Evolutionary conservation across 2,888 invertebrate genomes (phyloP).

Genomic region (Kuschelorhynchus macadamiae): DNA sequence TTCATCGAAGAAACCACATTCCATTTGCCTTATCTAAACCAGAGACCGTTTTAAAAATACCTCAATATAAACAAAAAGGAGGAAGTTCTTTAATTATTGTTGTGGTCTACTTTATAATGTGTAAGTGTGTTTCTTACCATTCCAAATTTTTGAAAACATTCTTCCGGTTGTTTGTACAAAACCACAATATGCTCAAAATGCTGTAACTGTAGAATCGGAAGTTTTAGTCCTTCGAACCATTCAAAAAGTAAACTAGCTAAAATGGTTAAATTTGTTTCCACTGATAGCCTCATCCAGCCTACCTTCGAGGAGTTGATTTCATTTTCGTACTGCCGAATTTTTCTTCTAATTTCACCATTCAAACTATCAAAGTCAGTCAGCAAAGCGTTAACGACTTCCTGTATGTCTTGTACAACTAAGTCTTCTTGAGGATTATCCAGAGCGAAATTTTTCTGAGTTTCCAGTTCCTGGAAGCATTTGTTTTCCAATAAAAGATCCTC

Average conservation of each 20-base stretch:
- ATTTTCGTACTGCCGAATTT: constrained; percentile 71
- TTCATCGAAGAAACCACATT: too few relatives aligned
- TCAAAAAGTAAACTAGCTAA: constrained; percentile 78
- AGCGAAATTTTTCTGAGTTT: constrained; percentile 66
- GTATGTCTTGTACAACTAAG: constrained; percentile 58
- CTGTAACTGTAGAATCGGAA: constrained; percentile 76
- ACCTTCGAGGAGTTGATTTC: constrained; percentile 79
- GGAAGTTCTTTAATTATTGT: too few relatives aligned
- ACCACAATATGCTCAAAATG: constrained; percentile 79
- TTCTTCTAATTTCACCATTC: constrained; percentile 71
- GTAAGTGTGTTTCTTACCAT: constrained; percentile 66
- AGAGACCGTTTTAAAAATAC: too few relatives aligned
- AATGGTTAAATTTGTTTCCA: constrained; percentile 76
- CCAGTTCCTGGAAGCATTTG: constrained; percentile 71
- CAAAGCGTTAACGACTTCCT: constrained; percentile 70
- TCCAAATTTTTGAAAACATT: constrained; percentile 74
- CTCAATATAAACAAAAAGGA: too few relatives aligned
- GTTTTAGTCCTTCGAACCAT: constrained; percentile 83
- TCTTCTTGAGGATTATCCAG: constrained; percentile 59
- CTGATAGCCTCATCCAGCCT: constrained; percentile 76
- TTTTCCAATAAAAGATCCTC: constrained; percentile 70
- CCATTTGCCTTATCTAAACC: too few relatives aligned
- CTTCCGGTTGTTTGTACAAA: constrained; percentile 74
- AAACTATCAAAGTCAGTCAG: constrained; percentile 73
- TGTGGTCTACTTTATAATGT: too few relatives aligned